Percentiles rank a stretch among this genome's conserved stretches.
Conservation (phyloP, 2,113 vertebrate species). For the Takifugu flavidus region DNA sequence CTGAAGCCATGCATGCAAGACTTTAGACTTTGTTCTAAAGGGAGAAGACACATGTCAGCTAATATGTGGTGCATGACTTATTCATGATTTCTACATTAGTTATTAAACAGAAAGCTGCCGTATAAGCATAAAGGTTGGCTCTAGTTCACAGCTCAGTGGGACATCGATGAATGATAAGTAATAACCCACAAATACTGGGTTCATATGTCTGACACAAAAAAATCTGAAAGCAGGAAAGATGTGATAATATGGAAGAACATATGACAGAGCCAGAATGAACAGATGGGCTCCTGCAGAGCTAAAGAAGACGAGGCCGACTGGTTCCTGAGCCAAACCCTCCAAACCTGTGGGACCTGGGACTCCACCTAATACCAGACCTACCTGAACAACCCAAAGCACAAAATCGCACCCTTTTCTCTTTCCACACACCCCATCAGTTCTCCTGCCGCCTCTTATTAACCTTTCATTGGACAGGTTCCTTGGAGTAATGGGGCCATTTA, state of each 20-base stretch:
- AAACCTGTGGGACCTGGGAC: constrained; percentile 11
- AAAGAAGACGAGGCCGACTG: constrained; percentile 10
- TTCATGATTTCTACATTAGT: constrained; percentile 1
- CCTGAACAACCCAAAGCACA: constrained; percentile 1
- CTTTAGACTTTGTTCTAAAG: too few species aligned
- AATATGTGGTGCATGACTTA: constrained; percentile 6
- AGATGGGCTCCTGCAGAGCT: constrained; percentile 4
- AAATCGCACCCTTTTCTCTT: not conserved
- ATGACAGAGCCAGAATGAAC: not conserved
- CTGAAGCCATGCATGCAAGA: too few species aligned
- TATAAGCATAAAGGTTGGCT: not conserved
- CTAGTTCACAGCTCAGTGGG: not conserved
- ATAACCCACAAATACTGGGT: not conserved
- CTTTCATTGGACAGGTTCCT: constrained; percentile 42
- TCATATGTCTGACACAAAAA: not conserved
- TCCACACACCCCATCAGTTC: constrained; percentile 20
- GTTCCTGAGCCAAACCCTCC: not conserved
- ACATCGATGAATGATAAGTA: not conserved
- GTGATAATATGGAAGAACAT: not conserved
- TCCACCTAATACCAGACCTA: not conserved
- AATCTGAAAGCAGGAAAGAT: not conserved
- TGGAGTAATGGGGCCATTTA: constrained; percentile 12
- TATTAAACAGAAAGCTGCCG: not conserved
- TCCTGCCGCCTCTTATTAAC: constrained; percentile 27
- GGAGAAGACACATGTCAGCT: not conserved